A percentile compares a stretch with the other conserved stretches of the same genome.
Evolutionary conservation across 2,113 vertebrate species (phyloP).

Genomic region (Menidia beryllina): DNA sequence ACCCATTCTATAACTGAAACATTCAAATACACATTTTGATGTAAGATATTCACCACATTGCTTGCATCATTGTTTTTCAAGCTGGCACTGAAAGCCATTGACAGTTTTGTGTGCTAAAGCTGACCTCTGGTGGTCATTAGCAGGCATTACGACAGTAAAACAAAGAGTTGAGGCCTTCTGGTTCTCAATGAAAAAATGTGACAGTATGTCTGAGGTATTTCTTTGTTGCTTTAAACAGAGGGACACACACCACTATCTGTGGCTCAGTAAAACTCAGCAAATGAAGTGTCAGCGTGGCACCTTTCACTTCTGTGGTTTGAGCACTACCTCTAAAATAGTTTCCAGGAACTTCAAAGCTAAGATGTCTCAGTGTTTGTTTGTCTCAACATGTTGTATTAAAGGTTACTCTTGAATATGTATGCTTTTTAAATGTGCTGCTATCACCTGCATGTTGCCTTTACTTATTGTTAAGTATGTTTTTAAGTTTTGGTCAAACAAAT

Average conservation of each 20-base stretch:
- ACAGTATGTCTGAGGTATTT: neutral
- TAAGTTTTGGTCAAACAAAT: too few species aligned
- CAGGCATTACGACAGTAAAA: neutral
- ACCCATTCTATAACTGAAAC: neutral
- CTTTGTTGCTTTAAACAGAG: neutral
- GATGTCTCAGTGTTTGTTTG: neutral
- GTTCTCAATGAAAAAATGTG: neutral
- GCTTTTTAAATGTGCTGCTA: slow-evolving; percentile 71
- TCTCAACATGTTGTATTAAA: slow-evolving; percentile 29
- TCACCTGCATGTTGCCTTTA: slow-evolving; percentile 81
- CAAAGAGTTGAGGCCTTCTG: neutral
- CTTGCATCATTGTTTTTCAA: neutral
- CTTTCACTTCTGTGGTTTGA: slow-evolving; percentile 23
- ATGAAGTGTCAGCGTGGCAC: neutral
- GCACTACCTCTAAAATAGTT: slow-evolving; percentile 55
- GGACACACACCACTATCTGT: slow-evolving; percentile 4
- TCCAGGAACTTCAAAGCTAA: slow-evolving; percentile 3
- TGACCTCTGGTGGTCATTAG: slow-evolving; percentile 10
- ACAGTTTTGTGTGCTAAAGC: neutral
- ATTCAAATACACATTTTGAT: slow-evolving; percentile 2
- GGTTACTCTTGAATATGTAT: slow-evolving; percentile 35
- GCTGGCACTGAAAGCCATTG: slow-evolving; percentile 1
- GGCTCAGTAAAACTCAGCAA: neutral
- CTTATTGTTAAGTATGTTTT: slow-evolving; percentile 24
- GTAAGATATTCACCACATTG: neutral